phyloP scores from a whole-genome alignment of 2,888 invertebrate genomes.

The Heliconius hortense region DNA sequence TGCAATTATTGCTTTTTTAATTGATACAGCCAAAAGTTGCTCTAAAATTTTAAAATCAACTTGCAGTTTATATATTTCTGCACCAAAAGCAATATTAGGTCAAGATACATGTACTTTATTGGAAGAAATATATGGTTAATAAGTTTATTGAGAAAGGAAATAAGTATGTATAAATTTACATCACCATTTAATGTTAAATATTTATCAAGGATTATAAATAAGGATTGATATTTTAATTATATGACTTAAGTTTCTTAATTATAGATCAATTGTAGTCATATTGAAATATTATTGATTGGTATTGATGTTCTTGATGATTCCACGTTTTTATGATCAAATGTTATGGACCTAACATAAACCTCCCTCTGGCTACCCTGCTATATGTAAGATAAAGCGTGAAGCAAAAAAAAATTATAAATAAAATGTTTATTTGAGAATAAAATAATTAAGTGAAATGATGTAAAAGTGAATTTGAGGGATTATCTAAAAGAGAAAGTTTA shows the following conservation, averaged over 20 bases:
- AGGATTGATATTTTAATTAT: background rate
- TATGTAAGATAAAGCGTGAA: too few species aligned
- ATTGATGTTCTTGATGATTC: too few species aligned
- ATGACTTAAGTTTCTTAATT: background rate
- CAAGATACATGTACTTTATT: constrained; percentile 60
- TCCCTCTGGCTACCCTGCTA: too few species aligned
- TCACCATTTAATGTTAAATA: constrained; percentile 1
- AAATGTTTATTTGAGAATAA: too few species aligned
- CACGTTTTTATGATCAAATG: too few species aligned
- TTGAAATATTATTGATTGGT: too few species aligned
- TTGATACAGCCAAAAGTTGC: constrained; percentile 61
- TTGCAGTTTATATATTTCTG: constrained; percentile 60
- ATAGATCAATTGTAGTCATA: background rate
- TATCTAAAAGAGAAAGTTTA: too few species aligned
- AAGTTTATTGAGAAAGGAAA: background rate
- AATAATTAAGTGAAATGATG: too few species aligned
- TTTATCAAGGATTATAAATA: background rate
- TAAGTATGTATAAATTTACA: background rate
- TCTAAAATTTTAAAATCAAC: constrained; percentile 48
- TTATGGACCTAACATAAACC: too few species aligned
- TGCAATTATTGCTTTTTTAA: constrained; percentile 62
- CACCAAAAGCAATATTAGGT: constrained; percentile 52
- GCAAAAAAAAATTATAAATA: too few species aligned
- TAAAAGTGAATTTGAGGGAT: too few species aligned
- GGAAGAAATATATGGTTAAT: constrained; percentile 55